phyloP scores from a whole-genome alignment of 2,888 invertebrate species.

The Drosophila ustulata region DNA sequence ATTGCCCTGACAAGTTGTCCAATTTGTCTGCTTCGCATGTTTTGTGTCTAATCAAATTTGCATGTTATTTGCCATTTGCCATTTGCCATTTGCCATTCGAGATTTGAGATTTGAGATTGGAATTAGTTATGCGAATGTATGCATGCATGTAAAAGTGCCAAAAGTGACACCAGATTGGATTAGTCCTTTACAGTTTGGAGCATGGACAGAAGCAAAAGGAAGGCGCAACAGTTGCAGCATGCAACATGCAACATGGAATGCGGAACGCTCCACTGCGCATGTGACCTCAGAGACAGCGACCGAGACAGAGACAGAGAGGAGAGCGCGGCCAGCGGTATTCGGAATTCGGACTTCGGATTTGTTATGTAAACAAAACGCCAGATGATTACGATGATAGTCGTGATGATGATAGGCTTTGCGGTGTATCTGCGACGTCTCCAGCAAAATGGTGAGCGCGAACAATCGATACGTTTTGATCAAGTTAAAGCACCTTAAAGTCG shows the following conservation, averaged over 20 bases:
- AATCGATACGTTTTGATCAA: constrained; percentile 38
- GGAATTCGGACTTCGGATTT: constrained; percentile 33
- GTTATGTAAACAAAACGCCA: constrained; percentile 74
- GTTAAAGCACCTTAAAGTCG: constrained; percentile 42
- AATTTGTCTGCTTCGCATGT: constrained; percentile 57
- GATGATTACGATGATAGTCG: constrained; percentile 21
- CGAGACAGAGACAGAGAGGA: no score
- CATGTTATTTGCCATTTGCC: constrained; percentile 22
- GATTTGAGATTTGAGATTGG: constrained; percentile 37
- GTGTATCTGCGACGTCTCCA: constrained; percentile 46
- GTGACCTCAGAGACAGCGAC: constrained; percentile 60
- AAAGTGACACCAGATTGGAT: constrained; percentile 27
- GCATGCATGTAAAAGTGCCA: constrained; percentile 24
- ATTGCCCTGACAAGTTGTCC: constrained; percentile 60
- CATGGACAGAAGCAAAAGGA: constrained; percentile 12
- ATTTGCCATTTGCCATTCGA: constrained; percentile 3
- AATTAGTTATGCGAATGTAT: constrained; percentile 54
- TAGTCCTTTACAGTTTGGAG: not conserved
- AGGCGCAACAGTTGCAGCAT: constrained; percentile 74
- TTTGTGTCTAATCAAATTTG: constrained; percentile 62
- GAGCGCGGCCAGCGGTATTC: constrained; percentile 3
- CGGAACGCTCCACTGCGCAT: constrained; percentile 56
- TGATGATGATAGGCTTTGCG: constrained; percentile 30
- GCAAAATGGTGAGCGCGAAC: not conserved
- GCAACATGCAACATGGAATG: constrained; percentile 53